Percentiles rank a stretch among this genome's conserved stretches.
Evolutionary conservation across 2,113 vertebrate species (phyloP).

Genomic region (Noctilio leporinus): DNA sequence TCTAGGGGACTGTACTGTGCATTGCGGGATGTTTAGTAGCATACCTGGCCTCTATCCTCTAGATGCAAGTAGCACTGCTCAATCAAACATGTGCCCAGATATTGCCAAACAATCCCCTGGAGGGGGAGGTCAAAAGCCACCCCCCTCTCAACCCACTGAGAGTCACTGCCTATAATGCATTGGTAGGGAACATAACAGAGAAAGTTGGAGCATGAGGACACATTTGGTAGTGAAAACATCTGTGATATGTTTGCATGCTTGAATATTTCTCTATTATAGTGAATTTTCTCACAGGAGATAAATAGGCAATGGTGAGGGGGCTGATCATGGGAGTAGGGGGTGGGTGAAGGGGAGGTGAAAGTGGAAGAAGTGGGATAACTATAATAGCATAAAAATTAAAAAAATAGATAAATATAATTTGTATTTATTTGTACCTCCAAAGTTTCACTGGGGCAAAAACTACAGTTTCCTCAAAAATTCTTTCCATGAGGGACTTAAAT

Average conservation of each 20-base stretch:
- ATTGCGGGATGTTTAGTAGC: neutral
- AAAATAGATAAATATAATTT: neutral
- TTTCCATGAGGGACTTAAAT: neutral
- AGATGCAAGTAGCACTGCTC: neutral
- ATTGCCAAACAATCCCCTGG: neutral
- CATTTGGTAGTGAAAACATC: neutral
- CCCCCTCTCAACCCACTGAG: neutral
- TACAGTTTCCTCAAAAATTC: neutral
- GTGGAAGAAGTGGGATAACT: too few relatives aligned
- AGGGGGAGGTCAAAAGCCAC: neutral
- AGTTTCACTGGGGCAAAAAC: neutral
- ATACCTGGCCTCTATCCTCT: neutral
- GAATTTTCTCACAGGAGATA: neutral
- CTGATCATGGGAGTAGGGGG: too few relatives aligned
- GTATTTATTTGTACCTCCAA: neutral
- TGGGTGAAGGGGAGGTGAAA: too few relatives aligned
- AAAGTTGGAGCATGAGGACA: neutral
- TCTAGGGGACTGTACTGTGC: neutral
- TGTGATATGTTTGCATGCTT: neutral
- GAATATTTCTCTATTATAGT: neutral
- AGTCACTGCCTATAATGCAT: neutral
- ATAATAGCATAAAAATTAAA: too few relatives aligned
- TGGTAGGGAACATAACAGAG: neutral
- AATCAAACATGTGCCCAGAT: neutral
- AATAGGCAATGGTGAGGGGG: too few relatives aligned